Conservation (phyloP, 1,140 invertebrate species). For the Bombus sibiricus region DNA sequence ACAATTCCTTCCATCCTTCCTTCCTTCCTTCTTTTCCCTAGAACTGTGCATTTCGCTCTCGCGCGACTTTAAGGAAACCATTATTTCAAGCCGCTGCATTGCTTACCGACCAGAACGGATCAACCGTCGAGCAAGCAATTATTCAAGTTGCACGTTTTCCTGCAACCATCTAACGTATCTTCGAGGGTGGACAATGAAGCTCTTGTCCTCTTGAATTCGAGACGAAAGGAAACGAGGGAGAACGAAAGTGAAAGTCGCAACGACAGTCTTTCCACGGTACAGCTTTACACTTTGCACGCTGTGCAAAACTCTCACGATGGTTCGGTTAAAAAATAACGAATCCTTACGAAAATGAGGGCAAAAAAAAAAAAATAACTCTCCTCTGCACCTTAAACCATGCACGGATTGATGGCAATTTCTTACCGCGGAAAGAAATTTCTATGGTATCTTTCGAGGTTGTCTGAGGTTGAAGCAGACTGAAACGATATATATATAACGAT, state of each 20-base stretch:
- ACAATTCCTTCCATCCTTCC: conserved; percentile 56
- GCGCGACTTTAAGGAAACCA: not conserved
- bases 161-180: not conserved
- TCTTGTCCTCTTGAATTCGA: not conserved
- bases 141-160: conserved; percentile 5
- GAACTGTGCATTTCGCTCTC: conserved; percentile 9
- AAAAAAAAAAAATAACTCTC: not conserved
- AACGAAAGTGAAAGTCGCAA: not conserved
- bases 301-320: conserved; percentile 35
- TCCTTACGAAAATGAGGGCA: conserved; percentile 28
- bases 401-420: conserved; percentile 27
- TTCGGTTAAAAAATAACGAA: conserved; percentile 36
- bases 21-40: conserved; percentile 40
- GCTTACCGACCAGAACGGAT: conserved; percentile 13
- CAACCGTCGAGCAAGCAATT: not conserved
- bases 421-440: conserved; percentile 43
- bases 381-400: not conserved
- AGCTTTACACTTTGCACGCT: conserved; percentile 5
- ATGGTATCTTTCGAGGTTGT: conserved; percentile 48
- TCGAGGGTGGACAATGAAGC: not conserved
- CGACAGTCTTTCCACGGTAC: not conserved
- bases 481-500: too few relatives aligned
- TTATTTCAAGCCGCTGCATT: not conserved
- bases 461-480: not conserved
- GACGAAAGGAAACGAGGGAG: not conserved